Evolutionary conservation across 2,888 invertebrate genomes (phyloP), one percentile per base, ranked within the genome.

Genomic region (Lordiphosa fenestrarum): DNA sequence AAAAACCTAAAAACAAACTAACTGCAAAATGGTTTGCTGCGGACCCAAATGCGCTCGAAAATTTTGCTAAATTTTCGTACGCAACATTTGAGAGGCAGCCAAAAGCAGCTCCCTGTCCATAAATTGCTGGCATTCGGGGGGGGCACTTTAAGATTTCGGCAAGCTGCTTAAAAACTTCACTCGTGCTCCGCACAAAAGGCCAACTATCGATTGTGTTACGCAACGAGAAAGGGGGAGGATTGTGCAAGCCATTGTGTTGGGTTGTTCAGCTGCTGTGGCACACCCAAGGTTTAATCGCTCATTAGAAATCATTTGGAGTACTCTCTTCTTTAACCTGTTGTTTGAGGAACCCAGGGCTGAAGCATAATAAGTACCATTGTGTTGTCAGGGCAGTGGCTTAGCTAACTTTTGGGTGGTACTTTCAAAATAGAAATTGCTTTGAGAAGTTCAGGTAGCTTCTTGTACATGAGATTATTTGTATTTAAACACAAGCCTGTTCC

Each of bases 1-100:
- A 63, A 67, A 70, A 54, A 54, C 59, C 62, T 46, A 52, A 72
- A 73, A 66, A 59, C 64, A 72, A 77, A 77, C 76, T 80, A 80
- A 80, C 80, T 80, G 77, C 74, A 74, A 77, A 77, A 80, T 73
- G 76, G 70, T 73, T 76, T 71, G 46, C 44, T 49, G 53, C 56
- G 69, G 74, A 57, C 62, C 68, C 73, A 61, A 71, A 66, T 75
- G 75, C 55, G 59, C 66, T 63, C 65, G 63, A 66, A 76, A 76
- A 77, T 71, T 77, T 30, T 76, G 69, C 66, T 66, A 64, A 66
- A 77, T 77, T 68, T 76, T 62, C 53, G 67, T 74, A 30, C 30
- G 30, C 30, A 30, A 30, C 30, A 30, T 73, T 75, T 71, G 55
- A 33, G 48, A 53, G 58, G 58, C 72, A 60, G 71, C 54, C 59